Evolutionary conservation across 2,797 vertebrate species (phyloP).

Genomic region (Pampus argenteus): DNA sequence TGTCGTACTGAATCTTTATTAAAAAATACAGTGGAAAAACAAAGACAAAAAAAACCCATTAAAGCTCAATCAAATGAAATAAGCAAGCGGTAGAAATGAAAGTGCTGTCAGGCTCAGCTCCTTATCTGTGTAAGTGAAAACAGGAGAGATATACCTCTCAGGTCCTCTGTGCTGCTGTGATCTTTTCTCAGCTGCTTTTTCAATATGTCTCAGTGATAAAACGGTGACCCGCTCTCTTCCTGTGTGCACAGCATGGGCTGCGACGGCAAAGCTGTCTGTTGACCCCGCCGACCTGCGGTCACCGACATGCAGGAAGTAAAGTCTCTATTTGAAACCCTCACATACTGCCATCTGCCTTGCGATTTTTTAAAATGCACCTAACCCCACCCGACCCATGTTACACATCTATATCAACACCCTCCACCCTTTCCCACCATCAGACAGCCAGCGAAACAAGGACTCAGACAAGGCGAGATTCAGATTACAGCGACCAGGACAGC

Average conservation of each 20-base stretch:
- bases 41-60: slow-evolving; percentile 68
- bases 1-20: slow-evolving; percentile 65
- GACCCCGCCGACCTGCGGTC: slow-evolving; percentile 66
- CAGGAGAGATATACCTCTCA: slow-evolving; percentile 64
- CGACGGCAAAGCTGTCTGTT: slow-evolving; percentile 65
- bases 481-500: no score
- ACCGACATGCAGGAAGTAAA: slow-evolving; percentile 61
- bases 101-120: slow-evolving; percentile 60
- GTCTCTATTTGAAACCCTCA: slow-evolving; percentile 65
- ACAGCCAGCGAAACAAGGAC: slow-evolving; percentile 49
- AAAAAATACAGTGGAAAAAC: slow-evolving; percentile 49
- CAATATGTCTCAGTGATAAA: slow-evolving; percentile 76
- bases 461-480: no score
- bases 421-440: not conserved
- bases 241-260: slow-evolving; percentile 53
- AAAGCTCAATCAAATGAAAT: slow-evolving; percentile 74
- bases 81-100: slow-evolving; percentile 67
- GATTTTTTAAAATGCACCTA: slow-evolving; percentile 43
- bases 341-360: slow-evolving; percentile 73
- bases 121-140: slow-evolving; percentile 70
- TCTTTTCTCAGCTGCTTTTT: slow-evolving; percentile 71
- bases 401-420: slow-evolving; percentile 16
- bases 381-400: slow-evolving; percentile 14
- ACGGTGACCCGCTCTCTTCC: slow-evolving; percentile 70
- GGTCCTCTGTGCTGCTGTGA: slow-evolving; percentile 60